Conservation (phyloP, 2,888 invertebrate genomes). For the Himalopsyche tibetana region DNA sequence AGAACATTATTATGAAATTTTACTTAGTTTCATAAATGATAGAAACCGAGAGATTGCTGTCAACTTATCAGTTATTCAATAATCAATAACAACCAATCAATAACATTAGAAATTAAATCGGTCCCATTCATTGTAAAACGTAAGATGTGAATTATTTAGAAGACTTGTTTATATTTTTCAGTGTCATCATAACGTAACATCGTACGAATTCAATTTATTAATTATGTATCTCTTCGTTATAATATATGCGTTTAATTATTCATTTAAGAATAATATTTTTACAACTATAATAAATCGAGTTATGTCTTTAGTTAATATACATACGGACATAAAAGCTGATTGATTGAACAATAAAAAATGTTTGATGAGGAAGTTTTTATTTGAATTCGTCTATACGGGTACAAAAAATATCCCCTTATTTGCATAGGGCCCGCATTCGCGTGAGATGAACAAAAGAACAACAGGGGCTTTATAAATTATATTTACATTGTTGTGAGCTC, state of each 20-base stretch:
- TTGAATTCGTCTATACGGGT: conserved; percentile 29
- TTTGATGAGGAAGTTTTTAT: conserved; percentile 39
- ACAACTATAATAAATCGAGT: not conserved
- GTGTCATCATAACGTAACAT: too few relatives aligned
- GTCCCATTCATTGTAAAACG: too few relatives aligned
- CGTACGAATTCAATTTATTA: too few relatives aligned
- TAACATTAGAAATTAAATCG: too few relatives aligned
- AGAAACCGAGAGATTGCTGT: too few relatives aligned
- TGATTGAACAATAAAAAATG: conserved; percentile 39
- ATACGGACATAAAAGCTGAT: not conserved
- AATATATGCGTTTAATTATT: not conserved
- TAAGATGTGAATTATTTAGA: too few relatives aligned
- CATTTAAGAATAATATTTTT: not conserved
- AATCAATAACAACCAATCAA: too few relatives aligned
- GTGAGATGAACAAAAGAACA: conserved; percentile 2
- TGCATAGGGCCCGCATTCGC: conserved; percentile 41
- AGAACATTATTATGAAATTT: too few relatives aligned
- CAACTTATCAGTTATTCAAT: too few relatives aligned
- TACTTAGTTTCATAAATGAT: too few relatives aligned
- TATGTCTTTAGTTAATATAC: not conserved
- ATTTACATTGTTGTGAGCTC: conserved; percentile 14
- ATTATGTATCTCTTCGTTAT: not conserved
- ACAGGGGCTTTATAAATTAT: conserved; percentile 16
- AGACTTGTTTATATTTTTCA: too few relatives aligned
- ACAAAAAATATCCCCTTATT: conserved; percentile 23